Evolutionary conservation across 2,113 vertebrate genomes (phyloP).

Genomic region (Colius striatus): DNA sequence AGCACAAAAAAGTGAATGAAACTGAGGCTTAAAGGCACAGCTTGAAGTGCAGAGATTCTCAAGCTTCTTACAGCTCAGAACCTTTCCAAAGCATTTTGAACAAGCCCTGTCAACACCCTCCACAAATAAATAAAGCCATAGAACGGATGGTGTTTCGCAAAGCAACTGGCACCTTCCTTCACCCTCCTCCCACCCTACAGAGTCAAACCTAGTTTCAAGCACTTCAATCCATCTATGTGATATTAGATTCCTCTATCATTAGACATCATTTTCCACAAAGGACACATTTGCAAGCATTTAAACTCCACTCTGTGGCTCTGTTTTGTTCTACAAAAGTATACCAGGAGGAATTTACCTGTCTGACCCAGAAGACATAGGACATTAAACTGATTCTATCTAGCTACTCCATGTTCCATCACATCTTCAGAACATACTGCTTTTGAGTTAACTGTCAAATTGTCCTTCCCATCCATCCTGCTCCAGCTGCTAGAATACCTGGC

Average conservation of each 20-base stretch:
- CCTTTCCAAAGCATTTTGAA: background rate
- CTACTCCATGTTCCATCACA: fast-evolving
- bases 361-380: background rate
- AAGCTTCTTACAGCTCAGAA: background rate
- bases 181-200: background rate
- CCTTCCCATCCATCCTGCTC: background rate
- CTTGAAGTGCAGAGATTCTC: background rate
- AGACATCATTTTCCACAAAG: background rate
- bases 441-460: background rate
- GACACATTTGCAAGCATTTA: background rate
- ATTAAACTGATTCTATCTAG: background rate
- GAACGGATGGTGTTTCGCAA: background rate
- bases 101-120: background rate
- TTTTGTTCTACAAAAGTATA: background rate
- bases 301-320: background rate
- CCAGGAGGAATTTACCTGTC: background rate
- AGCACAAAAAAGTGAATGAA: background rate
- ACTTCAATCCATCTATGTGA: background rate
- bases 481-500: slow-evolving; percentile 73
- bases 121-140: background rate
- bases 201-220: background rate
- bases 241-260: background rate
- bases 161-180: background rate
- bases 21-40: background rate
- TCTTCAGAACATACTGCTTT: background rate